Percentiles rank a stretch among this genome's conserved stretches.
Conservation (phyloP, 1,140 invertebrate genomes). For the Drosophila suzukii region DNA sequence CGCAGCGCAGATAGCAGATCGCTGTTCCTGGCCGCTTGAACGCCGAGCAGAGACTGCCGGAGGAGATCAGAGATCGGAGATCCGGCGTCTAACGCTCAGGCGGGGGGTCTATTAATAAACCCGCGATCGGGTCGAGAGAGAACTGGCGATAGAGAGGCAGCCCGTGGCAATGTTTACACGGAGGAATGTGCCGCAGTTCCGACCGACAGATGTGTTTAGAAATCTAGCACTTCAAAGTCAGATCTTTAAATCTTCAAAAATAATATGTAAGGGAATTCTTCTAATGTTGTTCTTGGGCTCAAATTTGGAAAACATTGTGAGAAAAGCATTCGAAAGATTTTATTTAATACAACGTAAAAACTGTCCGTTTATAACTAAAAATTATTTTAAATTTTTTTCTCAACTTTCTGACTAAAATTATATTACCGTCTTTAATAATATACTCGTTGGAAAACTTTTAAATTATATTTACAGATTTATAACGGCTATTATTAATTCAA, state of each 20-base stretch:
- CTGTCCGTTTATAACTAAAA: too few species aligned
- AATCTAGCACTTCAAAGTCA: neutral
- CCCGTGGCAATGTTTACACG: slow-evolving; percentile 36
- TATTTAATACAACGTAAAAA: too few species aligned
- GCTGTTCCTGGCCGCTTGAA: slow-evolving; percentile 58
- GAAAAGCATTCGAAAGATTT: too few species aligned
- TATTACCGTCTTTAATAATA: too few species aligned
- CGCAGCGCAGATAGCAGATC: slow-evolving; percentile 13
- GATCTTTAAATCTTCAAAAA: neutral
- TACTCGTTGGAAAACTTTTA: too few species aligned
- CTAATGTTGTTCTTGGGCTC: neutral
- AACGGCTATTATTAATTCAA: too few species aligned
- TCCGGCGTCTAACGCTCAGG: slow-evolving; percentile 59
- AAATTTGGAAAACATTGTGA: too few species aligned
- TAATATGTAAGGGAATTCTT: neutral
- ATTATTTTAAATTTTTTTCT: too few species aligned
- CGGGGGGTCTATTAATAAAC: slow-evolving; percentile 71
- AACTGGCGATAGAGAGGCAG: slow-evolving; percentile 6
- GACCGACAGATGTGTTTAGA: slow-evolving; percentile 9
- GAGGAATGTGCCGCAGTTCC: slow-evolving; percentile 13
- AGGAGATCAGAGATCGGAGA: slow-evolving; percentile 10
- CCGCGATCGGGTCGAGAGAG: slow-evolving; percentile 42
- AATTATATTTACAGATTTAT: too few species aligned
- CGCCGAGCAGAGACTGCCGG: slow-evolving; percentile 63
- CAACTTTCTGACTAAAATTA: too few species aligned